Evolutionary conservation across 2,797 vertebrate species (phyloP), one percentile per base, ranked within the genome.

Genomic region (Periparus ater): DNA sequence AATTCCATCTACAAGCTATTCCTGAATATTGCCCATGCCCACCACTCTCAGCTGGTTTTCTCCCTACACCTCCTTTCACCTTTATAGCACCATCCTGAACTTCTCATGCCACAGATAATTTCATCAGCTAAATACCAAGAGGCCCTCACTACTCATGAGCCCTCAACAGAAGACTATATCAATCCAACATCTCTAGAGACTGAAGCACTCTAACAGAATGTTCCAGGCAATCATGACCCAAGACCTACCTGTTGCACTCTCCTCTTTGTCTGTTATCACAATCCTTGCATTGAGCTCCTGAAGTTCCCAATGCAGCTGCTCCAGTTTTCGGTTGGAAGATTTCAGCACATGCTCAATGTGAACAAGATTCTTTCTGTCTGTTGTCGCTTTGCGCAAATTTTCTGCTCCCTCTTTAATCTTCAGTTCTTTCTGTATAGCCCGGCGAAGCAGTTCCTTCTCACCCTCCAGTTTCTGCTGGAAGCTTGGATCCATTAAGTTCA

Each of bases 401-500:
- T 99, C 99, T 0, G 98, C 98, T 1, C 99, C 99, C 92, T 99
- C 99, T 95, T 99, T 99, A 92, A 99, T 99, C 96, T 99, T 99
- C 91, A 99, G 95, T 87, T 99, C 99, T 23, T 98, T 98, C 97
- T 99, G 99, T 96, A 99, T 99, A 93, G 99, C 98, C 63, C 98
- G 98, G 18, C 98, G 98, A 55, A 99, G 97, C 25, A 97, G 76
- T 4, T 98, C 98, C 30, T 98, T 98, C 45, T 98, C 98, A 30
- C 98, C 98, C 55, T 99, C 98, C 96, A 99, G 93, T 13, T 98
- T 98, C 97, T 98, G 99, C 92, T 99, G 99, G 71, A 98, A 98
- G 78, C 95, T 80, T 2, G 98, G 98, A 96, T 98, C 98, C 13
- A 98, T 98, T 68, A 99, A 98, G 50, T 99, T 98, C 75, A 68